phyloP scores from a whole-genome alignment of 2,888 invertebrate genomes.

The Cephus sareptanus region DNA sequence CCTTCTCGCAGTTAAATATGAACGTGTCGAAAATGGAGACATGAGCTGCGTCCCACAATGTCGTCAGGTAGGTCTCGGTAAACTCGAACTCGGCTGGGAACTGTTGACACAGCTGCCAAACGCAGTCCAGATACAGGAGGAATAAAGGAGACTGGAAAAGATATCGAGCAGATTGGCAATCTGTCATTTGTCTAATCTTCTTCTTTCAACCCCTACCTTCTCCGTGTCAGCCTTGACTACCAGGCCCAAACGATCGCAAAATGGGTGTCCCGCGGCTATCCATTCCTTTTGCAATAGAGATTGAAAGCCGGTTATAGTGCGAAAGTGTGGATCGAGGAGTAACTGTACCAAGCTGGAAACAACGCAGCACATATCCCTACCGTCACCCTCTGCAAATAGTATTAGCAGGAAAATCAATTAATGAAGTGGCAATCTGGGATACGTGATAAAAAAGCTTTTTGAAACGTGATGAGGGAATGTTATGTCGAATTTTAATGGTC shows the following conservation, averaged over 20 bases:
- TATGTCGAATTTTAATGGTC: too few species aligned
- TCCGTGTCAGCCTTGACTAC: constrained; percentile 72
- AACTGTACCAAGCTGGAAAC: constrained; percentile 90
- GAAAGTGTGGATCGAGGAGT: constrained; percentile 83
- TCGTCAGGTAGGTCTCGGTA: constrained; percentile 91
- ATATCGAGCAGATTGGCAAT: constrained; percentile 19
- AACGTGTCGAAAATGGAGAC: constrained; percentile 93
- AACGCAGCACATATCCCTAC: constrained; percentile 88
- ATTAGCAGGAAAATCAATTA: background rate
- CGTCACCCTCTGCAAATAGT: constrained; percentile 73
- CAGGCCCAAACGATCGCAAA: constrained; percentile 80
- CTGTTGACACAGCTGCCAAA: constrained; percentile 91
- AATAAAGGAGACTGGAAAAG: constrained; percentile 84
- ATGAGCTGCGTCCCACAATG: constrained; percentile 90
- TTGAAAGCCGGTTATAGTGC: constrained; percentile 89
- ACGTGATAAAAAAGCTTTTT: too few species aligned
- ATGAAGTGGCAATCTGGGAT: too few species aligned
- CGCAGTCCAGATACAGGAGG: constrained; percentile 91
- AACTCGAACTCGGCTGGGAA: constrained; percentile 92
- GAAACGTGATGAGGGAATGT: too few species aligned
- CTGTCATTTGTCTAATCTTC: background rate
- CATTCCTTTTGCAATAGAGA: constrained; percentile 94
- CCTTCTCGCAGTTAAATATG: constrained; percentile 87
- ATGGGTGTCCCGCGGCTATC: constrained; percentile 93
- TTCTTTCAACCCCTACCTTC: constrained; percentile 55